phyloP scores from a whole-genome alignment of 2,888 invertebrate genomes.

The Pegoplata infirma region DNA sequence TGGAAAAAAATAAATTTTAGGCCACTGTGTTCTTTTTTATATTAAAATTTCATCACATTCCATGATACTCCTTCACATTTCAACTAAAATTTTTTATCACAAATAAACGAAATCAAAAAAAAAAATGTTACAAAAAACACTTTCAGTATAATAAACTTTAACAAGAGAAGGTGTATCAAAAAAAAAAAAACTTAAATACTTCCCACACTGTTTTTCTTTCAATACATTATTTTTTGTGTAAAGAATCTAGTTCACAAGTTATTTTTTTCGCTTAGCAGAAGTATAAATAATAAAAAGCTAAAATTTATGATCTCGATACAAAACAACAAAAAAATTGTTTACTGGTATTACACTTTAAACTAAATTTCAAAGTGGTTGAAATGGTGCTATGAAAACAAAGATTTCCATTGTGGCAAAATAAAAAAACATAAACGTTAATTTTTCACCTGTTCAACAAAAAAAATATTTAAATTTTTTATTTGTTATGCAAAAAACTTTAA shows the following conservation, averaged over 20 bases:
- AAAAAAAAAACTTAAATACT: neutral
- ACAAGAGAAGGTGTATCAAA: neutral
- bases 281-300: neutral
- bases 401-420: neutral
- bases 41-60: no score
- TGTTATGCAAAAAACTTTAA: neutral
- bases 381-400: neutral
- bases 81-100: no score
- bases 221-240: neutral
- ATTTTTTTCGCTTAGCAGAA: neutral
- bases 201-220: neutral
- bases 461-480: no score
- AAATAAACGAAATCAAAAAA: no score
- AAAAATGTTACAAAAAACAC: no score
- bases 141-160: neutral
- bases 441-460: no score
- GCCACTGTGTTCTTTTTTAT: no score
- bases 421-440: neutral
- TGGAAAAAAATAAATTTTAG: no score
- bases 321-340: neutral
- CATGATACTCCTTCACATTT: no score
- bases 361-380: neutral
- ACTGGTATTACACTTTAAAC: neutral
- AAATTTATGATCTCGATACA: neutral
- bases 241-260: neutral